A percentile compares a stretch with the other conserved stretches of the same genome.
Conservation (phyloP, 1,140 invertebrate genomes). For the Nasonia giraulti region DNA sequence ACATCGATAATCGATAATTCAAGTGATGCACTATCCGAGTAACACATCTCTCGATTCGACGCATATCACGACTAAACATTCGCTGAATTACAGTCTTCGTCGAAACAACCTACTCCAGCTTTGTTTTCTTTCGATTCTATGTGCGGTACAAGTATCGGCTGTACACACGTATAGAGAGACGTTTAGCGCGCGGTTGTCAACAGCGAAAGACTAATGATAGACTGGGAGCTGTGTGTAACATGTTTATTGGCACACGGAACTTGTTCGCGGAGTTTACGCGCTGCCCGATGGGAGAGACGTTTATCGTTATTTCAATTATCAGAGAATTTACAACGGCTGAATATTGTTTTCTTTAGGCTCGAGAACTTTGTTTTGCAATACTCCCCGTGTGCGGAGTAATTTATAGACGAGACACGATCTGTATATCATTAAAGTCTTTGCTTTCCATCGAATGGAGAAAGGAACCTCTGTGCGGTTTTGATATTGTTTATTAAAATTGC, state of each 20-base stretch:
- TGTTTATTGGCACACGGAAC: background rate
- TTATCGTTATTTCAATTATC: conserved; percentile 13
- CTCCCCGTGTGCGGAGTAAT: background rate
- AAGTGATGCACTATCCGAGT: background rate
- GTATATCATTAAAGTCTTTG: background rate
- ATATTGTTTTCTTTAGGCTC: background rate
- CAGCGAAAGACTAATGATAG: conserved; percentile 16
- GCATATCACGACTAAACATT: background rate
- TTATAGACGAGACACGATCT: background rate
- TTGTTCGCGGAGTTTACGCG: background rate
- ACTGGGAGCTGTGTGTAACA: background rate
- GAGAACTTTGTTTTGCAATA: background rate
- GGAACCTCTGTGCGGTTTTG: background rate
- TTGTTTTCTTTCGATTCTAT: background rate
- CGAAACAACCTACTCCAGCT: background rate
- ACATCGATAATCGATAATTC: background rate
- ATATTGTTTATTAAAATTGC: no score
- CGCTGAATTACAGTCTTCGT: background rate
- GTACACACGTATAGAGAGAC: background rate
- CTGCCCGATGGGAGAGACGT: background rate
- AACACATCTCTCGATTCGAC: background rate
- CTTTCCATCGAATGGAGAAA: background rate
- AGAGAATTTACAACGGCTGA: background rate
- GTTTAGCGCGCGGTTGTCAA: background rate
- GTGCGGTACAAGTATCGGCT: background rate